A percentile compares a stretch with the other conserved stretches of the same genome.
phyloP scores from a whole-genome alignment of 2,113 vertebrate genomes.

The Candoia aspera region DNA sequence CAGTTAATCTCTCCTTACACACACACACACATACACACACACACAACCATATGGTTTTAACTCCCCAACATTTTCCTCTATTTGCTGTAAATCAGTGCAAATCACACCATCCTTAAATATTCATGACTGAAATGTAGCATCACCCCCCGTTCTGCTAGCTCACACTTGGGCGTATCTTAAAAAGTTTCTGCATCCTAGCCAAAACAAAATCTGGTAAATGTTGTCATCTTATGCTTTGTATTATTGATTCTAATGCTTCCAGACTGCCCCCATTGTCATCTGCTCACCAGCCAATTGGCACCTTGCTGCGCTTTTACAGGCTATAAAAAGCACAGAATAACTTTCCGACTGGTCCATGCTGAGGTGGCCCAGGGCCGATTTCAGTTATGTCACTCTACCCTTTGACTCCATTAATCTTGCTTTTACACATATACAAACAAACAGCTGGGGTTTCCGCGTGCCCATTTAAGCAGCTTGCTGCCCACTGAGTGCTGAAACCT shows the following conservation, averaged over 20 bases:
- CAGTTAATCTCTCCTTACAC: background rate
- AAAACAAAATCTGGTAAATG: slow-evolving; percentile 8
- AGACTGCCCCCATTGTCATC: slow-evolving; percentile 14
- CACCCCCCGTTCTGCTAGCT: background rate
- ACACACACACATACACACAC: no score
- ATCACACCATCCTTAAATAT: background rate
- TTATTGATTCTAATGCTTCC: slow-evolving; percentile 12
- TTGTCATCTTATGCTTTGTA: slow-evolving; percentile 1
- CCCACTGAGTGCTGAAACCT: background rate
- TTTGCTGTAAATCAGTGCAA: background rate
- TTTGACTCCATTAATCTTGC: slow-evolving; percentile 17
- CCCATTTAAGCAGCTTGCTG: slow-evolving; percentile 22
- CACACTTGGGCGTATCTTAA: background rate
- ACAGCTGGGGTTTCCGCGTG: background rate
- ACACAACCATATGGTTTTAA: background rate
- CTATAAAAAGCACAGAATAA: slow-evolving; percentile 4
- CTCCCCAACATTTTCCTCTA: background rate
- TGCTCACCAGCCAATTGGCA: slow-evolving; percentile 5
- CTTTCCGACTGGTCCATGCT: slow-evolving; percentile 13
- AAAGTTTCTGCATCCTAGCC: background rate
- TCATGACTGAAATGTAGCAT: background rate
- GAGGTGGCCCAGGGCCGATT: slow-evolving; percentile 14
- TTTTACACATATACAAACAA: slow-evolving; percentile 19
- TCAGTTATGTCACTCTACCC: slow-evolving; percentile 10
- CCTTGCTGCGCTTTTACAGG: slow-evolving; percentile 16